A percentile compares a stretch with the other conserved stretches of the same genome.
Conservation (phyloP, 2,888 invertebrate genomes). For the Lapara coniferarum region DNA sequence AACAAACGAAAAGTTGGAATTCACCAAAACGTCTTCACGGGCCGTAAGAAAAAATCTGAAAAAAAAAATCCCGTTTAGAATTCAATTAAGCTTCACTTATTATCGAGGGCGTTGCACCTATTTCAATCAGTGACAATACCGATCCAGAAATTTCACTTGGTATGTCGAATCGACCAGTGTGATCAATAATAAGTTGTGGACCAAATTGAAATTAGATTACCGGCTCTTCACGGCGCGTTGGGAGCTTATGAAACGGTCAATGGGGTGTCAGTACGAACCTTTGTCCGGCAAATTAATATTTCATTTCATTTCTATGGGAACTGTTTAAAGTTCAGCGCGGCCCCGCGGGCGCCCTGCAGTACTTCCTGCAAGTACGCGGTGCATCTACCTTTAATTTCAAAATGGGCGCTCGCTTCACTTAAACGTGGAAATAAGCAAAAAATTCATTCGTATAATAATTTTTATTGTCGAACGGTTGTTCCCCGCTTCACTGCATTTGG, state of each 20-base stretch:
- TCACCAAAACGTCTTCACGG: conserved; percentile 44
- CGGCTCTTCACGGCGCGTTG: conserved; percentile 70
- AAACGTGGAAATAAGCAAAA: conserved; percentile 63
- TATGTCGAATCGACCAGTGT: conserved; percentile 71
- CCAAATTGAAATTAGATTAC: conserved; percentile 81
- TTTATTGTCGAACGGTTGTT: conserved; percentile 58
- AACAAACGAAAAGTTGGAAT: conserved; percentile 52
- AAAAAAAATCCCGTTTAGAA: conserved; percentile 63
- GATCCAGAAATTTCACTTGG: conserved; percentile 64
- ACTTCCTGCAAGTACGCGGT: conserved; percentile 31
- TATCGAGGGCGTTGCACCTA: conserved; percentile 66
- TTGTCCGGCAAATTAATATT: conserved; percentile 75
- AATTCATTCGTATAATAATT: conserved; percentile 61
- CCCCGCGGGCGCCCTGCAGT: background rate
- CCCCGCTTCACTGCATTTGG: conserved; percentile 63
- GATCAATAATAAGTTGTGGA: conserved; percentile 68
- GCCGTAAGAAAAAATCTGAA: conserved; percentile 47
- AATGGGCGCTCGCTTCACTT: conserved; percentile 56
- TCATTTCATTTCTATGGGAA: conserved; percentile 69
- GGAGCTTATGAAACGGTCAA: conserved; percentile 75
- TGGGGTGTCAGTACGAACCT: conserved; percentile 71
- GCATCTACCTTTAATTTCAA: conserved; percentile 28
- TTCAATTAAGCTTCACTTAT: conserved; percentile 76
- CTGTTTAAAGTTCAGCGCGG: conserved; percentile 33
- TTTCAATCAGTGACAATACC: conserved; percentile 68